Evolutionary conservation across 53 echinoderm and acorn worm genomes (phyloP).

Genomic region (Echinarachnius parma): DNA sequence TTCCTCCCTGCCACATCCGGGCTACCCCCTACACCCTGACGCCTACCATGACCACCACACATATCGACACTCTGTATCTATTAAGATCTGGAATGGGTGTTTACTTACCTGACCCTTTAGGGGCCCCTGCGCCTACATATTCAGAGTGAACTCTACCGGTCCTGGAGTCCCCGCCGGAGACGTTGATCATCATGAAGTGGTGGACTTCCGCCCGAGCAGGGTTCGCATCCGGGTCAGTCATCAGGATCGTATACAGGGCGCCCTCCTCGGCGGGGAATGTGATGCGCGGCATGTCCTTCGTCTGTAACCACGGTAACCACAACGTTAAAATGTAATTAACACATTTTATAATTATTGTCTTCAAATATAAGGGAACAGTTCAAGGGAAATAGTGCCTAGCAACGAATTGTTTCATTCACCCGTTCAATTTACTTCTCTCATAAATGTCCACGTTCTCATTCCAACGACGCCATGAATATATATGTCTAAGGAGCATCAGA

Average conservation of each 20-base stretch:
- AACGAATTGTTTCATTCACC: too few species aligned
- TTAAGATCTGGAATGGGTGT: background rate
- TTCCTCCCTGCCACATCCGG: constrained; percentile 57
- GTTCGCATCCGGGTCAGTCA: constrained; percentile 85
- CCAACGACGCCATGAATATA: too few species aligned
- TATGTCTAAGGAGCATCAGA: too few species aligned
- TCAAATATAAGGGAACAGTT: too few species aligned
- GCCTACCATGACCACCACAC: background rate
- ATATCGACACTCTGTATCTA: background rate
- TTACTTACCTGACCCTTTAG: constrained; percentile 74
- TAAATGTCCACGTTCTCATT: too few species aligned
- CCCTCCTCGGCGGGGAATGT: constrained; percentile 74
- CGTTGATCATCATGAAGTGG: constrained; percentile 85
- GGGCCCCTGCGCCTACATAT: constrained; percentile 86
- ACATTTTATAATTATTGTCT: too few species aligned
- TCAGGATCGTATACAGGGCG: constrained; percentile 75
- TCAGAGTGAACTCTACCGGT: constrained; percentile 60
- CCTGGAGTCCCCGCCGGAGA: constrained; percentile 55
- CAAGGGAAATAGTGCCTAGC: too few species aligned
- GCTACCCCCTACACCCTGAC: background rate
- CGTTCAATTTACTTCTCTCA: too few species aligned
- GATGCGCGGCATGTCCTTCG: constrained; percentile 73
- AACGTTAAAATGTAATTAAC: too few species aligned
- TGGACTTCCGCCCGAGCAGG: constrained; percentile 48
- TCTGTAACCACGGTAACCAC: too few species aligned